phyloP scores from a whole-genome alignment of 2,113 vertebrate species.

The Psittacula cyanocephala region DNA sequence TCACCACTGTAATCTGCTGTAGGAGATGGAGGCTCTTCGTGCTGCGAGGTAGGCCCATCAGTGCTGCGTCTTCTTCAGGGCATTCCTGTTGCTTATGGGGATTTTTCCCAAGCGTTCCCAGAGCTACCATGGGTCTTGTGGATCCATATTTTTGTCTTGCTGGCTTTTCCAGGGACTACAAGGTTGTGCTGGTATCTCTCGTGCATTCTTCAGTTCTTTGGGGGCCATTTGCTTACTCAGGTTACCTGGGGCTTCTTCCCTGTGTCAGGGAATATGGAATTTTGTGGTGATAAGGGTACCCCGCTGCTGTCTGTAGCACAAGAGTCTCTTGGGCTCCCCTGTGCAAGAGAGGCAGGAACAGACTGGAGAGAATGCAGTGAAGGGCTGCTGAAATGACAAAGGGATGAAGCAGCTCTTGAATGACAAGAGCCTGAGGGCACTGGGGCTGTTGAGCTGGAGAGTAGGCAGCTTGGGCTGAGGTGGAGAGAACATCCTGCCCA shows the following conservation, averaged over 20 bases:
- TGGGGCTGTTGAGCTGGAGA: background rate
- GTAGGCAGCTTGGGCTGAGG: accelerated
- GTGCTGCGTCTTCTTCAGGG: background rate
- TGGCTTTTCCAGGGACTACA: background rate
- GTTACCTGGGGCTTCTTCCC: background rate
- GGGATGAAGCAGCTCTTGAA: background rate
- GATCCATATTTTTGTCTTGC: background rate
- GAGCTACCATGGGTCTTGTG: background rate
- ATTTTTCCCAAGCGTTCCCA: background rate
- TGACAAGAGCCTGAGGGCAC: background rate
- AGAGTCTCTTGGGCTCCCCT: background rate
- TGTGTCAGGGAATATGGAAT: background rate
- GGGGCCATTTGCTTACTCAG: background rate
- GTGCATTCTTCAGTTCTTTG: background rate
- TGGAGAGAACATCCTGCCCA: background rate
- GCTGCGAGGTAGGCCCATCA: accelerated
- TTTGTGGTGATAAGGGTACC: background rate
- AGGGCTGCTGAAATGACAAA: accelerated
- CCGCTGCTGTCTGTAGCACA: background rate
- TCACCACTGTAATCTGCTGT: background rate
- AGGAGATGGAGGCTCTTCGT: background rate
- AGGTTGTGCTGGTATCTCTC: background rate
- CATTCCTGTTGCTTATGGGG: background rate
- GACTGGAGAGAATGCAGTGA: background rate
- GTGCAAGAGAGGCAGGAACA: background rate